A percentile compares a stretch with the other conserved stretches of the same genome.
Evolutionary conservation across 1,140 invertebrate species (phyloP).

Genomic region (Ridgeia piscesae): DNA sequence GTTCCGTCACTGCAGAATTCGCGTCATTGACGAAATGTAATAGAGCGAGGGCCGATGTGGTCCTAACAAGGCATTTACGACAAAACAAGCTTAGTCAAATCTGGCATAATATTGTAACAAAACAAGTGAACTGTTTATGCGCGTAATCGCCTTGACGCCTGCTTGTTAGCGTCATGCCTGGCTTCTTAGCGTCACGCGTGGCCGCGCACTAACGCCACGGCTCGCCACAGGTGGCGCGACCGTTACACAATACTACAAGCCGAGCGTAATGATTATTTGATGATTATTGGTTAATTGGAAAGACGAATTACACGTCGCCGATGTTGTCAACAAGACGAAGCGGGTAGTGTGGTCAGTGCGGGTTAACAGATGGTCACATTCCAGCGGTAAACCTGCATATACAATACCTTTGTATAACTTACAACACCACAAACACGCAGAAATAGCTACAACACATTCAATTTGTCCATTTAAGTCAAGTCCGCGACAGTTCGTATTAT

Average conservation of each 20-base stretch:
- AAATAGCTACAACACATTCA: background rate
- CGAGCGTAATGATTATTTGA: conserved; percentile 1
- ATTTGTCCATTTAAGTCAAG: background rate
- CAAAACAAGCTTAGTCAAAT: background rate
- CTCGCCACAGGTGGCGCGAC: background rate
- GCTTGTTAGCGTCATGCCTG: background rate
- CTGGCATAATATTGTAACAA: background rate
- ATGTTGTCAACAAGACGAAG: background rate
- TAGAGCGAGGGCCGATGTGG: background rate
- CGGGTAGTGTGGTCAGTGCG: background rate
- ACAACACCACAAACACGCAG: background rate
- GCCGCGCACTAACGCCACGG: background rate
- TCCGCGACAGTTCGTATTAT: background rate
- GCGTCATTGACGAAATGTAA: background rate
- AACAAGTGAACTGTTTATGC: background rate
- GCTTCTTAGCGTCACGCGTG: too few species aligned
- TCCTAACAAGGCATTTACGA: background rate
- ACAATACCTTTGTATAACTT: background rate
- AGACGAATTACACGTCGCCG: background rate
- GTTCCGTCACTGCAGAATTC: background rate
- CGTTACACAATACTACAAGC: background rate
- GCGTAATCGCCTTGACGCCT: background rate
- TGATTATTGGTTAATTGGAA: conserved; percentile 6
- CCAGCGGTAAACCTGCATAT: background rate
- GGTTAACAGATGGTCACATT: background rate